A percentile compares a stretch with the other conserved stretches of the same genome.
These are phyloP conservation scores for Xestia xanthographa DNA, from an alignment of 2,888 invertebrate genomes.

Conservation along the genomic window DNA sequence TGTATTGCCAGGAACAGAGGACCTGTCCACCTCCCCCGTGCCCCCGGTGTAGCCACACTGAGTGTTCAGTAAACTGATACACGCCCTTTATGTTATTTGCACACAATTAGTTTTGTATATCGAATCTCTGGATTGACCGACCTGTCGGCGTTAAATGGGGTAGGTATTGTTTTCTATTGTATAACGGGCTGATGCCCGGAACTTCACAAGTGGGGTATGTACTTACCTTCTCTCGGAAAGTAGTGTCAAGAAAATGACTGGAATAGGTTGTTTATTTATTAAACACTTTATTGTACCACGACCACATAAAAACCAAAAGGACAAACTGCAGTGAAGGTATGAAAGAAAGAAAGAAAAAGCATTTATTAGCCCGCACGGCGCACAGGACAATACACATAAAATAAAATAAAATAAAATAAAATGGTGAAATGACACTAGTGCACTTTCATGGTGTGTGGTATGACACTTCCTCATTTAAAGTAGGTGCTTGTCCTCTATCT, in stretches of 20 bases:
- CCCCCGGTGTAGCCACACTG: conserved; percentile 62
- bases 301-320: neutral
- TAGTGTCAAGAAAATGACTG: neutral
- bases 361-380: no score
- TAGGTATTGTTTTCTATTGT: neutral
- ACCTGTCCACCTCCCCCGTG: conserved; percentile 40
- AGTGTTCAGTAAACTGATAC: conserved; percentile 70
- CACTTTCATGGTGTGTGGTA: no score
- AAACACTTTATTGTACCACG: neutral
- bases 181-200: no score
- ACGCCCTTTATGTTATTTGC: conserved; percentile 69
- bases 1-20: conserved; percentile 74
- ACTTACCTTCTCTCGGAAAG: neutral
- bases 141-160: conserved; percentile 23
- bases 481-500: neutral
- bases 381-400: no score
- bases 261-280: neutral
- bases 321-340: neutral
- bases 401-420: no score
- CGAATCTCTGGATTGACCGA: conserved; percentile 72
- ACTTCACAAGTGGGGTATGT: conserved; percentile 7
- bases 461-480: neutral
- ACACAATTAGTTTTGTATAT: conserved; percentile 65
- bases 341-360: no score
- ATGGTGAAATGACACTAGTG: no score